phyloP scores from a whole-genome alignment of 2,797 vertebrate genomes.

The Mus caroli region DNA sequence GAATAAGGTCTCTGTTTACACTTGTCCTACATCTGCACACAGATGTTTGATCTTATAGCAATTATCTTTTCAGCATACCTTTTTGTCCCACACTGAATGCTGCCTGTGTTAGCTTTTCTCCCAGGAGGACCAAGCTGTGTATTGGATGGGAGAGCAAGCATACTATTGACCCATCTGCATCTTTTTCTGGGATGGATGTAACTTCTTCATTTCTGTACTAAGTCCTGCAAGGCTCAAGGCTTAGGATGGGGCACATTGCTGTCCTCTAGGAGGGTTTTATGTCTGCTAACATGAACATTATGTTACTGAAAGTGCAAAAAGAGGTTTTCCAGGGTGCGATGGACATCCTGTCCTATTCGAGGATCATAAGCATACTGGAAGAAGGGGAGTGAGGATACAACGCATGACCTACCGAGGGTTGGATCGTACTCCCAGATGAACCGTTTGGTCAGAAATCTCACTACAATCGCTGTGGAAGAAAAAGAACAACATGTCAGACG shows the following conservation, averaged over 20 bases:
- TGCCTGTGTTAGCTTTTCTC: background rate
- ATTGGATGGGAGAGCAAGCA: background rate
- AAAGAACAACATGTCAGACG: slow-evolving; percentile 60
- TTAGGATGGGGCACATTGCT: background rate
- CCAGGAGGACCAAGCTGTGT: background rate
- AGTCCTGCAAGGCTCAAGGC: background rate
- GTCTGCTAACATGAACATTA: background rate
- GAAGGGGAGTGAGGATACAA: slow-evolving; percentile 6
- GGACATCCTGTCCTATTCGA: background rate
- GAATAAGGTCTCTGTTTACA: background rate
- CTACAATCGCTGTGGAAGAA: slow-evolving; percentile 93
- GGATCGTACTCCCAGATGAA: slow-evolving; percentile 99
- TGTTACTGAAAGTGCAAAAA: background rate
- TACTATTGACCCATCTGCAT: background rate
- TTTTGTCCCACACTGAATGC: background rate
- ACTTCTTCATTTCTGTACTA: background rate
- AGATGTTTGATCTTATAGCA: background rate
- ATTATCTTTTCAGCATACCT: background rate
- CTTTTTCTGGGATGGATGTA: background rate
- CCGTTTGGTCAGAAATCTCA: slow-evolving; percentile 97
- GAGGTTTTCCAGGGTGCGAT: background rate
- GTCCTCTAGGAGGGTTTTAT: background rate
- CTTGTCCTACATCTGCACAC: background rate
- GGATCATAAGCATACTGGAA: background rate
- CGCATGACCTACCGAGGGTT: slow-evolving; percentile 93